These are phyloP conservation scores for Anthoptus insignis DNA, from an alignment of 2,888 invertebrate genomes.

Conservation along the genomic window DNA sequence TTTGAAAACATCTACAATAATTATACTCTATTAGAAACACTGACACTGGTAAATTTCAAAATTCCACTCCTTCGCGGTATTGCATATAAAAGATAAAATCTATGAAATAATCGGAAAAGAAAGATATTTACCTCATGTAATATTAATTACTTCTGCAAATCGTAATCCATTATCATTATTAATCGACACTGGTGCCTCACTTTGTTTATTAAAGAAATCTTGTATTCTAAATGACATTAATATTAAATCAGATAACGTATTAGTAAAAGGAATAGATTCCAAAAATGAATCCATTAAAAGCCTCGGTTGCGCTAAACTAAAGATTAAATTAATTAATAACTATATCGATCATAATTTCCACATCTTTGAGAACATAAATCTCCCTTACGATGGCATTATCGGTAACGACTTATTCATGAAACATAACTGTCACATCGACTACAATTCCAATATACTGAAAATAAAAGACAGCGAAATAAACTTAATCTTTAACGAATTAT, in stretches of 20 bases:
- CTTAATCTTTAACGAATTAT: neutral
- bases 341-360: conserved; percentile 23
- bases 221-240: neutral
- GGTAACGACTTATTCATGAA: conserved; percentile 8
- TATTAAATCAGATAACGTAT: neutral
- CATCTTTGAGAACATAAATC: conserved; percentile 2
- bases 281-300: neutral
- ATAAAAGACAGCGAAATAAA: neutral
- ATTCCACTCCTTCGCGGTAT: too few species aligned
- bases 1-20: too few species aligned
- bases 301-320: too few species aligned
- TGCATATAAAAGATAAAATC: neutral
- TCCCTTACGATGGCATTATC: conserved; percentile 26
- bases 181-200: neutral
- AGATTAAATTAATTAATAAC: neutral
- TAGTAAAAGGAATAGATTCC: neutral
- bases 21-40: too few species aligned
- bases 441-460: neutral
- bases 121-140: neutral
- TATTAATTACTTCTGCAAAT: neutral
- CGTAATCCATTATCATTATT: neutral
- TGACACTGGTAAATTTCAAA: too few species aligned
- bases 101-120: neutral
- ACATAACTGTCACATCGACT: conserved; percentile 12
- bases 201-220: neutral